A percentile compares a stretch with the other conserved stretches of the same genome.
Evolutionary conservation across 2,113 vertebrate genomes (phyloP).

Genomic region (Microcebus griseorufus): DNA sequence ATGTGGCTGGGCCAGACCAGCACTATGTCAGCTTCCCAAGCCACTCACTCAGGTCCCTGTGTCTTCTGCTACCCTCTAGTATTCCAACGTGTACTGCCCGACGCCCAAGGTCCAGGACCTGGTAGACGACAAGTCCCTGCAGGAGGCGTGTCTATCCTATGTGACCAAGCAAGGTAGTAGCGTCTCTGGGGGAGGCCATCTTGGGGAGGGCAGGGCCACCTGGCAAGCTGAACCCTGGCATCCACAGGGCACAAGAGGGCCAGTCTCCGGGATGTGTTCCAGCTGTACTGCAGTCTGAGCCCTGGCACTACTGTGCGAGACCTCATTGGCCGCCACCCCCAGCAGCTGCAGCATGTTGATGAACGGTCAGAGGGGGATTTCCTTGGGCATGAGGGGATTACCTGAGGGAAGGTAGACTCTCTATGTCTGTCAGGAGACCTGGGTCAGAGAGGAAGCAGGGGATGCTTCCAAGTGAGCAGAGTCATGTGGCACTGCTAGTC

Average conservation of each 20-base stretch:
- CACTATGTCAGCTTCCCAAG: neutral
- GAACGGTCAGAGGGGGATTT: slow-evolving; percentile 88
- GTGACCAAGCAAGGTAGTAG: slow-evolving; percentile 94
- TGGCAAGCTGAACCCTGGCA: neutral
- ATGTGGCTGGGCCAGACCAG: neutral
- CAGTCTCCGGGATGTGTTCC: slow-evolving; percentile 93
- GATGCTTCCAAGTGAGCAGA: neutral
- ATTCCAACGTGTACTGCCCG: slow-evolving; percentile 98
- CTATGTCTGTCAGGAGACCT: neutral
- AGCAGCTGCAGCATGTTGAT: slow-evolving; percentile 95
- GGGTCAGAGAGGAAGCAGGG: neutral
- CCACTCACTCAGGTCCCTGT: neutral
- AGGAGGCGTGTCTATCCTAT: slow-evolving; percentile 95
- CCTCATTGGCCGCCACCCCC: slow-evolving; percentile 92
- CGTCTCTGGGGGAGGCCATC: neutral
- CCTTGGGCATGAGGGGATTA: neutral
- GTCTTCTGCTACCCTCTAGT: slow-evolving; percentile 83
- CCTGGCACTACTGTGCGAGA: slow-evolving; percentile 90
- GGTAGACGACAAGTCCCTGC: slow-evolving; percentile 95
- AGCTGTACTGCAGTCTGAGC: slow-evolving; percentile 90
- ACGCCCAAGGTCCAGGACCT: slow-evolving; percentile 96
- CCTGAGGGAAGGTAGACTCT: neutral
- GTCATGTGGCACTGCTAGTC: neutral
- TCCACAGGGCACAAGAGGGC: slow-evolving; percentile 92
- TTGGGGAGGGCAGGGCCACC: neutral